Evolutionary conservation across 2,888 invertebrate genomes (phyloP).

Genomic region (Petrophora chlorosata): DNA sequence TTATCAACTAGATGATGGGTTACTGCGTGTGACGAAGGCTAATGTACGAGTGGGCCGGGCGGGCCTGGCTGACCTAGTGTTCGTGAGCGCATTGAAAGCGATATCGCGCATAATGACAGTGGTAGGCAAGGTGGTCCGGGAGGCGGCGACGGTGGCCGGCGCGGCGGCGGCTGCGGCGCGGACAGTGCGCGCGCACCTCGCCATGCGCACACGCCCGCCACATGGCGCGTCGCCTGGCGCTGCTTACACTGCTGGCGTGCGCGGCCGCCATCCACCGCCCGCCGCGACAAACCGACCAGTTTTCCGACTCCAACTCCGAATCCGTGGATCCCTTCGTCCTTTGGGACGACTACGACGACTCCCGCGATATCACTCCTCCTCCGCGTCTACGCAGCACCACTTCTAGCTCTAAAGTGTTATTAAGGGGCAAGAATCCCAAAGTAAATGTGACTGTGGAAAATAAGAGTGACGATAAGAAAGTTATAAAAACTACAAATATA

Average conservation of each 20-base stretch:
- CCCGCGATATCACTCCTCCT: conserved; percentile 56
- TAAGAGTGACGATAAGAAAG: conserved; percentile 61
- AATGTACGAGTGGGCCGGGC: conserved; percentile 33
- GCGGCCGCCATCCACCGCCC: conserved; percentile 61
- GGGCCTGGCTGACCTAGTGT: conserved; percentile 70
- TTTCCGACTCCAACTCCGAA: conserved; percentile 51
- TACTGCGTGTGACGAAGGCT: conserved; percentile 8
- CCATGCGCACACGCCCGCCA: conserved; percentile 79
- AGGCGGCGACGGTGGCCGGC: conserved; percentile 34
- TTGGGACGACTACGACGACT: conserved; percentile 72
- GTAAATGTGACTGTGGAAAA: conserved; percentile 67
- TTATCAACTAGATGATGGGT: conserved; percentile 1
- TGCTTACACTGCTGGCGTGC: conserved; percentile 74
- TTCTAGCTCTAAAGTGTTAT: conserved; percentile 66
- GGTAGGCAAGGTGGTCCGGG: conserved; percentile 68
- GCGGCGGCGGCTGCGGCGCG: conserved; percentile 46
- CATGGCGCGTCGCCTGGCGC: conserved; percentile 83
- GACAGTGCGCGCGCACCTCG: conserved; percentile 81
- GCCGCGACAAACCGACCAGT: conserved; percentile 47
- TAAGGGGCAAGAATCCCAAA: conserved; percentile 63
- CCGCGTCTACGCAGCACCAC: conserved; percentile 50
- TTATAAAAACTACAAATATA: conserved; percentile 72
- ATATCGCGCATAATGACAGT: conserved; percentile 68
- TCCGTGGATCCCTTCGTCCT: conserved; percentile 61
- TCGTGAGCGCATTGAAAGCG: conserved; percentile 70